Percentiles rank a stretch among this genome's conserved stretches.
phyloP scores from a whole-genome alignment of 2,113 vertebrate species.

The Lichenostomus cassidix region DNA sequence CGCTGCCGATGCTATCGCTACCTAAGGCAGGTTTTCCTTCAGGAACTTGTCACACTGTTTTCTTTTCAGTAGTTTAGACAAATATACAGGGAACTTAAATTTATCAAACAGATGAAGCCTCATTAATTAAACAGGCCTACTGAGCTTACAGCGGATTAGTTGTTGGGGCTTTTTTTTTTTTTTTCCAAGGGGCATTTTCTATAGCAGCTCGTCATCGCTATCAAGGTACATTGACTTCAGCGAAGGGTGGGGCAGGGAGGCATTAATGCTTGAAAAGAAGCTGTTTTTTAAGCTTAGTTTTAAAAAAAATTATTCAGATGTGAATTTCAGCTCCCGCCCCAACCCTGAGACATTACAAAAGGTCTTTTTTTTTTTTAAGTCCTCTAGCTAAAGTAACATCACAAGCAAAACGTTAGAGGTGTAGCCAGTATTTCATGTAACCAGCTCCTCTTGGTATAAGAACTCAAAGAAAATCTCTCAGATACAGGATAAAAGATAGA shows the following conservation, averaged over 20 bases:
- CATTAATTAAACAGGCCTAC: slow-evolving; percentile 30
- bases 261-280: not conserved
- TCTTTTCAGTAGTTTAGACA: slow-evolving; percentile 56
- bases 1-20: slow-evolving; percentile 42
- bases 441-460: not conserved
- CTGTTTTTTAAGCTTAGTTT: not conserved
- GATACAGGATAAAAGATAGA: not conserved
- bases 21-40: not conserved
- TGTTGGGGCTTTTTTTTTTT: not conserved
- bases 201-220: not conserved
- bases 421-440: not conserved
- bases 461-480: not conserved
- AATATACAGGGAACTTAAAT: slow-evolving; percentile 48
- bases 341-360: not conserved
- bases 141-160: not conserved
- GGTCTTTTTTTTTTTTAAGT: not conserved
- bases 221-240: not conserved
- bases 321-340: not conserved
- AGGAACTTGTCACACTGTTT: slow-evolving; percentile 51
- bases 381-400: not conserved
- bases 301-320: not conserved
- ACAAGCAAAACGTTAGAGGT: not conserved
- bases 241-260: not conserved
- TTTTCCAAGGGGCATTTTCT: not conserved
- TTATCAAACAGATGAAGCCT: slow-evolving; percentile 47